A percentile compares a stretch with the other conserved stretches of the same genome.
These are phyloP conservation scores for Calameuta pallipes DNA, from an alignment of 2,888 invertebrate genomes.

Conservation along the genomic window DNA sequence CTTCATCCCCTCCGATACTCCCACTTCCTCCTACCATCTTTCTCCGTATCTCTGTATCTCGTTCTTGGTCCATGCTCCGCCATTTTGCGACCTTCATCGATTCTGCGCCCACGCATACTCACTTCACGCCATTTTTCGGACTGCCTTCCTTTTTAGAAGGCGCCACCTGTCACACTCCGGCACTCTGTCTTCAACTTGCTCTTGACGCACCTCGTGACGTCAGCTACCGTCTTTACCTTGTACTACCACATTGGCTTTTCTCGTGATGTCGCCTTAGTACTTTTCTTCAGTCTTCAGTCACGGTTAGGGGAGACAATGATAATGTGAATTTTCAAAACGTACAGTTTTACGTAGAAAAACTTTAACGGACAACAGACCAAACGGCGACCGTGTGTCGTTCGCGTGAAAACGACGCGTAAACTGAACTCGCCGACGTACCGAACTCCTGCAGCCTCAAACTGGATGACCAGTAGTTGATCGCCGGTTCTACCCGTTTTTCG, in stretches of 20 bases:
- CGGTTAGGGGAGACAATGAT: not conserved
- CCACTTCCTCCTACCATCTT: constrained; percentile 28
- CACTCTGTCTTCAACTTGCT: not conserved
- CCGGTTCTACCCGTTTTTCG: constrained; percentile 49
- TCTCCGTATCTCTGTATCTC: constrained; percentile 9
- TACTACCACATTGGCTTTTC: not conserved
- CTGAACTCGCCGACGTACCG: constrained; percentile 30
- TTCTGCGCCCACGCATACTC: constrained; percentile 57
- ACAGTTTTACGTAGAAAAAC: not conserved
- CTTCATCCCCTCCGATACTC: constrained; percentile 14
- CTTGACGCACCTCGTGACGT: not conserved
- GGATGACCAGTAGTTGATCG: constrained; percentile 12
- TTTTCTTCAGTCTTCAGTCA: not conserved
- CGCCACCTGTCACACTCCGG: not conserved
- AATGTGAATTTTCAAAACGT: not conserved
- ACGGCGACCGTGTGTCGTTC: constrained; percentile 29
- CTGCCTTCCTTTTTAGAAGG: constrained; percentile 7
- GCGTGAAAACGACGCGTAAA: constrained; percentile 44
- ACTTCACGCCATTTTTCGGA: constrained; percentile 57
- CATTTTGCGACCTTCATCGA: constrained; percentile 62
- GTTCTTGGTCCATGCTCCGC: constrained; percentile 39
- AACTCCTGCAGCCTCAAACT: not conserved
- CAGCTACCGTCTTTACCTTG: not conserved
- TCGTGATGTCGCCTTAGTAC: constrained; percentile 13
- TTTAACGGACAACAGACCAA: not conserved